Percentiles rank a stretch among this genome's conserved stretches.
These are phyloP conservation scores for Caradrina kadenii DNA, from an alignment of 2,888 invertebrate genomes.

Conservation along the genomic window DNA sequence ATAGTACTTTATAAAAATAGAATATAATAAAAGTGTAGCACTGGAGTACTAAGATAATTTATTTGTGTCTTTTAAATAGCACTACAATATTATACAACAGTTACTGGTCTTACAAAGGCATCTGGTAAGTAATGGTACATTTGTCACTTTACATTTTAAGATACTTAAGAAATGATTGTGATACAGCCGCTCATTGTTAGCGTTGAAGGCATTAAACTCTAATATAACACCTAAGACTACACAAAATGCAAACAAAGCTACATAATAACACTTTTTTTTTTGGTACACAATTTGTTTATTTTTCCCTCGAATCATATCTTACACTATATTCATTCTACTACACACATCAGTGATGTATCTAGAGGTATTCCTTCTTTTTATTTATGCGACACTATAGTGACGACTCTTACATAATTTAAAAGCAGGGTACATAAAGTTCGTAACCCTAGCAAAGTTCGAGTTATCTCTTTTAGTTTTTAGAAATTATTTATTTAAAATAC, in stretches of 20 bases:
- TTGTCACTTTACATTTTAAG: slow-evolving; percentile 17
- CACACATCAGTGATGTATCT: slow-evolving; percentile 14
- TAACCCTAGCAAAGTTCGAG: slow-evolving; percentile 14
- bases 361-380: slow-evolving; percentile 17
- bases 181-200: slow-evolving; percentile 16
- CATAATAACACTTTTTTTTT: slow-evolving; percentile 62
- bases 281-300: slow-evolving; percentile 47
- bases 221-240: slow-evolving; percentile 62
- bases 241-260: slow-evolving; percentile 68
- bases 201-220: slow-evolving; percentile 46
- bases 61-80: slow-evolving; percentile 52
- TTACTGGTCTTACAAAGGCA: slow-evolving; percentile 52
- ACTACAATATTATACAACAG: slow-evolving; percentile 43
- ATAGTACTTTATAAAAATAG: not conserved
- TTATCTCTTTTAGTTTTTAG: slow-evolving; percentile 24
- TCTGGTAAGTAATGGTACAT: slow-evolving; percentile 43
- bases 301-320: slow-evolving; percentile 47
- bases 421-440: slow-evolving; percentile 3
- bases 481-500: slow-evolving; percentile 1
- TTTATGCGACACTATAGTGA: slow-evolving; percentile 23
- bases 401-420: slow-evolving; percentile 2
- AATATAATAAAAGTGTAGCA: slow-evolving; percentile 35
- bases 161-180: slow-evolving; percentile 5
- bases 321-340: slow-evolving; percentile 41
- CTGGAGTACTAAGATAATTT: slow-evolving; percentile 35